A percentile compares a stretch with the other conserved stretches of the same genome.
Evolutionary conservation across 30 jellyfish, hydroid and myxozoan species (phyloP).

Genomic region (Cassiopea xamachana): DNA sequence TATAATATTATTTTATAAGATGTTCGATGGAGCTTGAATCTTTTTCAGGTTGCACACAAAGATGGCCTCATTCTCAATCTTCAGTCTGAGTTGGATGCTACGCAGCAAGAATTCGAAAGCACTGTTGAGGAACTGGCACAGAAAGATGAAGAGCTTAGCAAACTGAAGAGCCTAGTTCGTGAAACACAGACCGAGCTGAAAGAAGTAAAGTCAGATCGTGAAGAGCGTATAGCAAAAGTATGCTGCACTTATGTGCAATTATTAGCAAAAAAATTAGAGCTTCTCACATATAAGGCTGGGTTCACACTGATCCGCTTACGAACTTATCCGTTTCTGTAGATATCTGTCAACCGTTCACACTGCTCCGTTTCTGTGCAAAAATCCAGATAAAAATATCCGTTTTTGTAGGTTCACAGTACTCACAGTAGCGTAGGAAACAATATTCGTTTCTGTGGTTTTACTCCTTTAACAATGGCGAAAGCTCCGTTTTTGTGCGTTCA

Average conservation of each 20-base stretch:
- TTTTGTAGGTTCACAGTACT: too few species aligned
- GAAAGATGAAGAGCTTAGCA: conserved; percentile 78
- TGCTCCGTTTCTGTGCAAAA: too few species aligned
- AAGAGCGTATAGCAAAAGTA: conserved; percentile 45
- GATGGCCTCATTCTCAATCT: conserved; percentile 83
- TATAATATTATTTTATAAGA: neutral
- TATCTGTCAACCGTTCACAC: too few species aligned
- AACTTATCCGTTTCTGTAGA: too few species aligned
- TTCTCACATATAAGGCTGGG: too few species aligned
- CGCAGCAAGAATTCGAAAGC: conserved; percentile 98
- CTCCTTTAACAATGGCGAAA: too few species aligned
- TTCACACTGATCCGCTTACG: too few species aligned
- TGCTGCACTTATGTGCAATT: neutral
- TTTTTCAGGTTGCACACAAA: conserved; percentile 82
- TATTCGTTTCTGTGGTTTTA: too few species aligned
- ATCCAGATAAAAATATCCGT: too few species aligned
- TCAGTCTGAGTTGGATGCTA: conserved; percentile 94
- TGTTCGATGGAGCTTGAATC: neutral
- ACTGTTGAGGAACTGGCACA: conserved; percentile 93
- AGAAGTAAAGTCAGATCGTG: conserved; percentile 61
- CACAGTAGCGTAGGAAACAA: too few species aligned
- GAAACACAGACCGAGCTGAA: conserved; percentile 65
- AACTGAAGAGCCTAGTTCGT: conserved; percentile 13
- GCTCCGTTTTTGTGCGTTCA: too few species aligned
- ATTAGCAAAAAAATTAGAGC: too few species aligned